phyloP scores from a whole-genome alignment of 2,888 invertebrate species.

The Apodemia duryi region DNA sequence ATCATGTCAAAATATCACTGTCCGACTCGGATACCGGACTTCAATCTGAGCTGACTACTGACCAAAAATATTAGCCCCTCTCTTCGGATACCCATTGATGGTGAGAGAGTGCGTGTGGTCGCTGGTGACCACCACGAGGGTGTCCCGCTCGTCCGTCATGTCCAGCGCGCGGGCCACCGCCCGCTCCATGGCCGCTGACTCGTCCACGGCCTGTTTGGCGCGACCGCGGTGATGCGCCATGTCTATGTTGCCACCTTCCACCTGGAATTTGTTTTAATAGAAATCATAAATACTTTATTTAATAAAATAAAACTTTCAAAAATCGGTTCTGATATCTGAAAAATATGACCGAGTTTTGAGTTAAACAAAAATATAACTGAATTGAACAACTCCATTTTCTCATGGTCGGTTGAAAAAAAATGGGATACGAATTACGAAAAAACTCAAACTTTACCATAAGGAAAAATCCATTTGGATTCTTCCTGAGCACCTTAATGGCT shows the following conservation, averaged over 20 bases:
- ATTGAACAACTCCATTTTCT: too few relatives aligned
- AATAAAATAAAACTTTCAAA: too few relatives aligned
- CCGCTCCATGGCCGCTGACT: conserved; percentile 87
- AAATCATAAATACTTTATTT: too few relatives aligned
- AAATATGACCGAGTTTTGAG: too few relatives aligned
- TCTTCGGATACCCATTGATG: conserved; percentile 87
- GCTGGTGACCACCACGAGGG: conserved; percentile 90
- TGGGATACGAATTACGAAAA: not conserved
- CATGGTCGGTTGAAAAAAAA: too few relatives aligned
- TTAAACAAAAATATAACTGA: too few relatives aligned
- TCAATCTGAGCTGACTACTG: conserved; percentile 26
- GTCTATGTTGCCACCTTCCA: conserved; percentile 93
- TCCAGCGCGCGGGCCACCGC: conserved; percentile 84
- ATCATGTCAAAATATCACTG: too few relatives aligned
- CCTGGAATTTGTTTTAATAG: conserved; percentile 54
- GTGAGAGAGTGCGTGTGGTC: conserved; percentile 90
- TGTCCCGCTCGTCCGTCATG: conserved; percentile 81
- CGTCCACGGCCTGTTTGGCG: conserved; percentile 87
- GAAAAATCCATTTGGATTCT: conserved; percentile 84
- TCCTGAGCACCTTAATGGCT: conserved; percentile 84
- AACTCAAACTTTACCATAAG: conserved; percentile 81
- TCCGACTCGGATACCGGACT: too few relatives aligned
- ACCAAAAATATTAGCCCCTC: conserved; percentile 86
- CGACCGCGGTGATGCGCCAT: conserved; percentile 91
- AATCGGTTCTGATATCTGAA: too few relatives aligned